phyloP scores from a whole-genome alignment of 2,888 invertebrate species.

The Epirrhoe alternata region DNA sequence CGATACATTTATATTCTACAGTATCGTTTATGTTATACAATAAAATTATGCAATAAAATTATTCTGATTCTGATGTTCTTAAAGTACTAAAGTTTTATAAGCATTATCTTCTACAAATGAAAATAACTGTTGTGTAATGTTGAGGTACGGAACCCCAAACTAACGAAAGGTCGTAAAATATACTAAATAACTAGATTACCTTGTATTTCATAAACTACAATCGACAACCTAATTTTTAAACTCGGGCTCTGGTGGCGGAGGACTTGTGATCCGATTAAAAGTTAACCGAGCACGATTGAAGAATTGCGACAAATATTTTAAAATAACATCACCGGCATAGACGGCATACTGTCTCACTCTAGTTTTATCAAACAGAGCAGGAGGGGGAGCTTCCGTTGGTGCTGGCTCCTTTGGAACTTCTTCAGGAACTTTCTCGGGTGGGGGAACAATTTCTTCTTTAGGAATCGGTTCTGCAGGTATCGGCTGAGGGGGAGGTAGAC shows the following conservation, averaged over 20 bases:
- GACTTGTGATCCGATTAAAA: conserved; percentile 56
- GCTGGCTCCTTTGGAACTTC: conserved; percentile 21
- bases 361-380: conserved; percentile 33
- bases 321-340: conserved; percentile 67
- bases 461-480: conserved; percentile 9
- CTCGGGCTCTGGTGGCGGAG: conserved; percentile 40
- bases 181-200: too few relatives aligned
- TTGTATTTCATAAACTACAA: neutral
- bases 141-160: too few relatives aligned
- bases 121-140: too few relatives aligned
- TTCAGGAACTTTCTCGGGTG: conserved; percentile 5
- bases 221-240: conserved; percentile 17
- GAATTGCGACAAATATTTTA: conserved; percentile 66
- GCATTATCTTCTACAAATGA: too few relatives aligned
- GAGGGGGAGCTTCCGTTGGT: conserved; percentile 21
- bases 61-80: too few relatives aligned
- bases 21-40: too few relatives aligned
- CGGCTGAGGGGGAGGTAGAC: conserved; percentile 31
- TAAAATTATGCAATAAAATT: too few relatives aligned
- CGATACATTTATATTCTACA: too few relatives aligned
- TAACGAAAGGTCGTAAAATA: too few relatives aligned
- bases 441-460: neutral
- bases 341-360: conserved; percentile 61
- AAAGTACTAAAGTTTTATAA: too few relatives aligned
- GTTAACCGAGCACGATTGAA: conserved; percentile 59